Evolutionary conservation across 2,888 invertebrate genomes (phyloP), one percentile per base, ranked within the genome.

Genomic region (Rhorus exstirpatorius): DNA sequence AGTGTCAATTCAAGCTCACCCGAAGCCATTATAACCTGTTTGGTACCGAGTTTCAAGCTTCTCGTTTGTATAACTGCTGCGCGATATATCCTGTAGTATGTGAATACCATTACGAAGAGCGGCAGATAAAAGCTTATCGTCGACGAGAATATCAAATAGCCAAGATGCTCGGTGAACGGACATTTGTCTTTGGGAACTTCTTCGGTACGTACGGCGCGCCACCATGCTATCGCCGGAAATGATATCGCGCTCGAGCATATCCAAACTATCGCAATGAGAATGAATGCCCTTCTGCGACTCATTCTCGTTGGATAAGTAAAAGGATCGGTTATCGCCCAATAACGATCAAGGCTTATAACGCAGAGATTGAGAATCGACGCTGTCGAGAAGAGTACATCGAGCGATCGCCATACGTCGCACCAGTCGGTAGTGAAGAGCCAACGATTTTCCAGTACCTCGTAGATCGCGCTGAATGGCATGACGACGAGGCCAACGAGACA

Each of bases 251-350:
- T 97, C 12, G 99, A 98, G 92, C 99, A 98, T 44, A 99, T 95
- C 99, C 99, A 99, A 4, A 99, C 99, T 6, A 97, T 96, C 0
- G 97, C 97, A 83, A 99, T 99, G 7, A 99, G 95, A 26, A 97
- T 95, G 2, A 96, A 96, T 0, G 99, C 98, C 78, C 97, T 95
- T 79, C 96, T 95, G 51, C 97, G 96, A 26, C 98, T 98, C 98
- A 99, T 99, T 84, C 97, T 95, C 94, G 97, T 97, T 0, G 99
- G 98, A 93, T 99, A 99, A 61, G 98, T 97, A 86, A 99, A 98
- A 0, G 99, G 99, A 93, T 99, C 99, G 12, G 98, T 99, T 84
- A 99, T 99, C 58, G 99, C 99, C 99, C 99, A 99, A 93, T 99
- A 99, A 17, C 99, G 95, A 93, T 99, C 99, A 89, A 99, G 93